These are phyloP conservation scores for Acanthis flammea DNA, from an alignment of 2,797 vertebrate genomes.

Conservation along the genomic window DNA sequence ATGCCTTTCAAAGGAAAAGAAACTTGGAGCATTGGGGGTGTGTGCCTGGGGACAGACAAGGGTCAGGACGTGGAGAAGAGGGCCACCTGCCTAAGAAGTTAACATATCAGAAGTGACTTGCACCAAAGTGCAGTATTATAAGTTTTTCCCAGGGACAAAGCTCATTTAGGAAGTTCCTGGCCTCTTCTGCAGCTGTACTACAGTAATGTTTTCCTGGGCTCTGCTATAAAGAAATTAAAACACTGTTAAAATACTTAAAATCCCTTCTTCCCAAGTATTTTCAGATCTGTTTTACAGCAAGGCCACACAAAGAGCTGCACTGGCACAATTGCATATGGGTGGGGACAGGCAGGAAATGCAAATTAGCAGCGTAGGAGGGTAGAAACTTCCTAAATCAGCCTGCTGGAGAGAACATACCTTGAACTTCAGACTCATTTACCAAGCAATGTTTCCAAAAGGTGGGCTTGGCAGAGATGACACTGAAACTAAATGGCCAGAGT, in stretches of 20 bases:
- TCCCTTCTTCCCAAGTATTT: not conserved
- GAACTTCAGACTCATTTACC: not conserved
- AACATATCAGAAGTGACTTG: not conserved
- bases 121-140: not conserved
- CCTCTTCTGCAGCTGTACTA: not conserved
- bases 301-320: not conserved
- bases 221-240: not conserved
- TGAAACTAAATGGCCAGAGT: not conserved
- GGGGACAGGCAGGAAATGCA: constrained; percentile 16
- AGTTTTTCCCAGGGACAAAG: not conserved
- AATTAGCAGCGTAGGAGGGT: not conserved
- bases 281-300: not conserved
- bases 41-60: not conserved
- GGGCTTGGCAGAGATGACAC: not conserved
- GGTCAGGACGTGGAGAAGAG: not conserved
- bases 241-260: not conserved
- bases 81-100: not conserved
- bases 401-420: not conserved
- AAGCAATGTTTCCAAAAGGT: not conserved
- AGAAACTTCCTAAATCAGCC: constrained; percentile 7
- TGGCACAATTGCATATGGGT: constrained; percentile 5
- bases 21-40: not conserved
- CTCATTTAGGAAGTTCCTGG: not conserved
- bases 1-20: not conserved
- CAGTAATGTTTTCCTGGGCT: not conserved